Conservation (phyloP, 1,140 invertebrate genomes). For the Temnothorax longispinosus region DNA sequence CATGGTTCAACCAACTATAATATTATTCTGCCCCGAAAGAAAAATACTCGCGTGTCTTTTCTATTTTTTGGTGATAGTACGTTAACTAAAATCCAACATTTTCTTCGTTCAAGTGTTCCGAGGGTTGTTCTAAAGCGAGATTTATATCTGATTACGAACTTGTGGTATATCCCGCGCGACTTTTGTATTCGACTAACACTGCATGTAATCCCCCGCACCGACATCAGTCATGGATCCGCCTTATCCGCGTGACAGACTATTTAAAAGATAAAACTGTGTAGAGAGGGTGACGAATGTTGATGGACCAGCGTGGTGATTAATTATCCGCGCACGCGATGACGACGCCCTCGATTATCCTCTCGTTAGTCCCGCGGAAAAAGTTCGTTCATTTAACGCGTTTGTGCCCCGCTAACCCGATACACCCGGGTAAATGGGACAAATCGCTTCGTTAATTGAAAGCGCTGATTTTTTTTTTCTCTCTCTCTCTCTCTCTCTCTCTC, state of each 20-base stretch:
- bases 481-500: too few relatives aligned
- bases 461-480: not conserved
- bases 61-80: not conserved
- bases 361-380: constrained; percentile 44
- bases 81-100: not conserved
- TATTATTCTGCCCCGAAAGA: not conserved
- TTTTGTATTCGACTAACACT: not conserved
- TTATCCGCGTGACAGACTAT: not conserved
- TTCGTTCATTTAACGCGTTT: constrained; percentile 27
- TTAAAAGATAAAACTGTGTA: constrained; percentile 49
- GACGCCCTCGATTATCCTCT: constrained; percentile 53
- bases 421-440: constrained; percentile 42
- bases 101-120: not conserved
- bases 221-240: not conserved
- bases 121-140: not conserved
- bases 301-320: constrained; percentile 49
- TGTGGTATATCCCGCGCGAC: not conserved
- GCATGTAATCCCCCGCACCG: not conserved
- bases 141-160: not conserved
- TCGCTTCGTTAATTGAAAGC: constrained; percentile 51
- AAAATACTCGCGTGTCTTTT: not conserved
- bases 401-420: constrained; percentile 46
- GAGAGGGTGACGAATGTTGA: constrained; percentile 47
- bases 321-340: constrained; percentile 51
- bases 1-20: not conserved